phyloP scores from a whole-genome alignment of 1,140 invertebrate genomes.

The Ceratitis capitata region DNA sequence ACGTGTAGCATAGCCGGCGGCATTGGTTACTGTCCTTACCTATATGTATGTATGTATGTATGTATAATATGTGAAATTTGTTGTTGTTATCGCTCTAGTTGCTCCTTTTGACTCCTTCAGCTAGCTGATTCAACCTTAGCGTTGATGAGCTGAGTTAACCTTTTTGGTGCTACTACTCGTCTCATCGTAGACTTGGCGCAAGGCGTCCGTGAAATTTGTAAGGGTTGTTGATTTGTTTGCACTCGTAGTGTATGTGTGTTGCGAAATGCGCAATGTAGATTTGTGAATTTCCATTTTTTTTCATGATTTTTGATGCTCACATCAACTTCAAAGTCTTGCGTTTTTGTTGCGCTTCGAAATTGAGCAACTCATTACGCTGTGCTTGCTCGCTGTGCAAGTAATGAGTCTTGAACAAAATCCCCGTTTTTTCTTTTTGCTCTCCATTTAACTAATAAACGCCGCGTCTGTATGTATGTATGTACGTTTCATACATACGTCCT shows the following conservation, averaged over 20 bases:
- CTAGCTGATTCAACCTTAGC: too few relatives aligned
- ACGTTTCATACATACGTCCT: neutral
- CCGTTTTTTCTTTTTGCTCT: neutral
- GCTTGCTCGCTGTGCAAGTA: neutral
- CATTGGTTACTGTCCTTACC: neutral
- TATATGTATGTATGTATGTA: too few relatives aligned
- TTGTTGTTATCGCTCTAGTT: neutral
- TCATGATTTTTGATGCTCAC: neutral
- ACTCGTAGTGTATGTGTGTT: neutral
- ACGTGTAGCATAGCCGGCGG: neutral
- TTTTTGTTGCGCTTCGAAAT: neutral
- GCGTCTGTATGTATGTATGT: too few relatives aligned
- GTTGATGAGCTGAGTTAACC: neutral
- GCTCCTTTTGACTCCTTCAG: neutral
- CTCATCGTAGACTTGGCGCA: neutral
- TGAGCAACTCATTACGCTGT: neutral
- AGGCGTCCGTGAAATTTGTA: neutral
- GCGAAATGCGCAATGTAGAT: neutral
- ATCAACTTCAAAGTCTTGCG: neutral
- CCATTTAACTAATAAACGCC: neutral
- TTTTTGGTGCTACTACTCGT: neutral
- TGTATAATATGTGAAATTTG: too few relatives aligned
- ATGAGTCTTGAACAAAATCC: neutral
- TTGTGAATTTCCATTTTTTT: neutral
- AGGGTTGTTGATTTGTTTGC: slow-evolving; percentile 18